Evolutionary conservation across 2,797 vertebrate genomes (phyloP).

Genomic region (Enoplosus armatus): DNA sequence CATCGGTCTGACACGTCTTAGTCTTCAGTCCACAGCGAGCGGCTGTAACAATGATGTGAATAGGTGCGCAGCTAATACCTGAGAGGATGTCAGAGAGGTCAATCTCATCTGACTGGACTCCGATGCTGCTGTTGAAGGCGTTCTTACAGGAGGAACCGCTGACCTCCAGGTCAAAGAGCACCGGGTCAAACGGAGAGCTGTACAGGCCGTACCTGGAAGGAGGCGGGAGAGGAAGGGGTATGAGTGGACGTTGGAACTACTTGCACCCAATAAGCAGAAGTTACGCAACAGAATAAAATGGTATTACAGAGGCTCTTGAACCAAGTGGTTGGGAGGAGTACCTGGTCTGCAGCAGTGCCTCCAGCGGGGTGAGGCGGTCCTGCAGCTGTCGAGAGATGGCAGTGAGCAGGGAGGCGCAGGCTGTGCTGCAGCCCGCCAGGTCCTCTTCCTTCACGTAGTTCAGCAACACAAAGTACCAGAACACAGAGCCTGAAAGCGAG

Average conservation of each 20-base stretch:
- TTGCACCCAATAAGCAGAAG: not conserved
- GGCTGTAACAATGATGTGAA: not conserved
- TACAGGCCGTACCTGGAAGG: slow-evolving; percentile 94
- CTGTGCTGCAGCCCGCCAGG: slow-evolving; percentile 94
- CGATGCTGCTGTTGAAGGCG: slow-evolving; percentile 94
- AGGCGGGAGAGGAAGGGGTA: not conserved
- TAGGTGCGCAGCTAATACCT: slow-evolving; percentile 80
- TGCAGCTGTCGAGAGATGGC: slow-evolving; percentile 95
- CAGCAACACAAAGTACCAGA: slow-evolving; percentile 98
- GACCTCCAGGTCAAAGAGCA: slow-evolving; percentile 99
- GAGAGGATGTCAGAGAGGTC: slow-evolving; percentile 98
- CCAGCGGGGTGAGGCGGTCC: slow-evolving; percentile 96
- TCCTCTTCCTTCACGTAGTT: slow-evolving; percentile 99
- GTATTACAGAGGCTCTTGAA: not conserved
- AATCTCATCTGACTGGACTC: slow-evolving; percentile 98
- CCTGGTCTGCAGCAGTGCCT: slow-evolving; percentile 98
- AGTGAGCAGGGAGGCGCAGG: slow-evolving; percentile 95
- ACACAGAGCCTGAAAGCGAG: slow-evolving; percentile 90
- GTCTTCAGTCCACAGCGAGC: not conserved
- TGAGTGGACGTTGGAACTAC: not conserved
- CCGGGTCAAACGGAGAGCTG: slow-evolving; percentile 98
- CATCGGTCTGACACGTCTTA: not conserved
- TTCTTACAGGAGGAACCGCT: slow-evolving; percentile 98
- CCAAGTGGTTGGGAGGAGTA: slow-evolving; percentile 47
- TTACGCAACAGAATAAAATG: not conserved